Evolutionary conservation across 2,797 vertebrate species (phyloP).

Genomic region (Anabacerthia variegaticeps): DNA sequence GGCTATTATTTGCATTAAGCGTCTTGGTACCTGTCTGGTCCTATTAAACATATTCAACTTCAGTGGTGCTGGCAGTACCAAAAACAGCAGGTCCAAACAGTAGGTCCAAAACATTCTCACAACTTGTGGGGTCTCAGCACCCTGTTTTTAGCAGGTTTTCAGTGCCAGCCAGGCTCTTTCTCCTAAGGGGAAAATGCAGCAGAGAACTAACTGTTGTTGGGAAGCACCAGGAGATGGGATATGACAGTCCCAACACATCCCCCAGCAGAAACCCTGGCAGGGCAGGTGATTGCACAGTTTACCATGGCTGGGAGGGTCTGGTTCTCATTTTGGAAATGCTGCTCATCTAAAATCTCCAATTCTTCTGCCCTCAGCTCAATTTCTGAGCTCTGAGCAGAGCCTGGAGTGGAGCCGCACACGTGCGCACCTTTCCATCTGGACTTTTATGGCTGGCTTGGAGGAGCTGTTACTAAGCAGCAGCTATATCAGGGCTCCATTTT

Average conservation of each 20-base stretch:
- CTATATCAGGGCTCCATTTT: constrained; percentile 48
- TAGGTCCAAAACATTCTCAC: not conserved
- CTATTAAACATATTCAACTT: not conserved
- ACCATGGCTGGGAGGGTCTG: not conserved
- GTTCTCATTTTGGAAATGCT: constrained; percentile 34
- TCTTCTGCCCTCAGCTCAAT: not conserved
- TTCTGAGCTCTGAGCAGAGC: constrained; percentile 43
- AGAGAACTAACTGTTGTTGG: not conserved
- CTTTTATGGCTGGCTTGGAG: constrained; percentile 51
- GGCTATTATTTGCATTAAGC: not conserved
- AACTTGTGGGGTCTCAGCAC: not conserved
- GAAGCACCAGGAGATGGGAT: not conserved
- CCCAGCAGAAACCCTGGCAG: not conserved
- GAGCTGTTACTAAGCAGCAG: constrained; percentile 49
- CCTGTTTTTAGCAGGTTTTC: not conserved
- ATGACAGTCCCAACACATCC: not conserved
- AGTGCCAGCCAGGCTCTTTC: not conserved
- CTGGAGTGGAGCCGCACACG: constrained; percentile 18
- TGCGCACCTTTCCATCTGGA: constrained; percentile 50
- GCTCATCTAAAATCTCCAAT: not conserved
- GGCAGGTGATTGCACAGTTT: not conserved
- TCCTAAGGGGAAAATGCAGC: not conserved
- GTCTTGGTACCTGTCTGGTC: not conserved
- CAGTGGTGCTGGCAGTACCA: not conserved
- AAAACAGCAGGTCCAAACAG: too few species aligned